These are phyloP conservation scores for Theocolax elegans DNA, from an alignment of 1,140 invertebrate genomes.

Conservation along the genomic window DNA sequence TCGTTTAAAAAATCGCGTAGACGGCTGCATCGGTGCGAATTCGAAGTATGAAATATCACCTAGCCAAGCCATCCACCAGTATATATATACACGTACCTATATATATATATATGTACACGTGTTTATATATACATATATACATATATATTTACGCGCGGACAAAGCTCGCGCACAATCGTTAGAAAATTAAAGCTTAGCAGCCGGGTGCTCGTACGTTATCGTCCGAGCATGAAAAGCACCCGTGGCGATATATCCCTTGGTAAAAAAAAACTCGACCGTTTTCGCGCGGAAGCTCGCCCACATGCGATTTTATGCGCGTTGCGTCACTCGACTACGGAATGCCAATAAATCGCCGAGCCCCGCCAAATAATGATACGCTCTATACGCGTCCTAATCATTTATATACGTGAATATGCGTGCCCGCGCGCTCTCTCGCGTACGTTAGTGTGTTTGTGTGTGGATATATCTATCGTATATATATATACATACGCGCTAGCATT, in stretches of 20 bases:
- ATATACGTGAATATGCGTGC: background rate
- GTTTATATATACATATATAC: no score
- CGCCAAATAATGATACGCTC: conserved; percentile 28
- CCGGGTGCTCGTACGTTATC: no score
- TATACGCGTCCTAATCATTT: conserved; percentile 20
- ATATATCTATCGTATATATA: no score
- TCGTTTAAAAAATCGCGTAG: no score
- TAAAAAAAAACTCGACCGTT: background rate
- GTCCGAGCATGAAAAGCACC: background rate
- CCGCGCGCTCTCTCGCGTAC: no score
- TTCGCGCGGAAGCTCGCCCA: conserved; percentile 12
- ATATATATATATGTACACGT: no score
- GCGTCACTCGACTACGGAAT: conserved; percentile 16
- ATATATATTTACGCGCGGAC: no score
- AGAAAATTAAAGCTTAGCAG: background rate
- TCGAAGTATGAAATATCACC: no score
- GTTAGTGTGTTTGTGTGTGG: no score
- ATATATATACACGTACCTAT: no score
- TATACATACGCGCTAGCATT: background rate
- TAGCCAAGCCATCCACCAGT: no score
- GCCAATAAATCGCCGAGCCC: conserved; percentile 21
- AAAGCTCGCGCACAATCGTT: conserved; percentile 8
- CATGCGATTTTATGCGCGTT: background rate
- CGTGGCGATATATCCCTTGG: background rate
- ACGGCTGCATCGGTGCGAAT: no score